Evolutionary conservation across 2,888 invertebrate species (phyloP), one percentile per base, ranked within the genome.

Genomic region (Scelioninae gen. 2): DNA sequence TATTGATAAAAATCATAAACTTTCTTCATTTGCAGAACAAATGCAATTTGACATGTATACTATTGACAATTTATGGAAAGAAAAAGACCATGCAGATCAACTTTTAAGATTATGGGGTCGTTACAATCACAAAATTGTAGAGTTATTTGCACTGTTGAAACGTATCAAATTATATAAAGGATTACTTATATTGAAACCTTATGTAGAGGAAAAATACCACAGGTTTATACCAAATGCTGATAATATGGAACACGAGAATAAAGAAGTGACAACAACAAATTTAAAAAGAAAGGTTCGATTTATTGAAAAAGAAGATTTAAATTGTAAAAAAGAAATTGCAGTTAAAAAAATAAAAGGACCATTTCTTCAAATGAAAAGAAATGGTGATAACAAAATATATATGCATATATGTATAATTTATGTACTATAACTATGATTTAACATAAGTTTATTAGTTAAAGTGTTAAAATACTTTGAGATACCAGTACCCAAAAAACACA

Each of bases 31-130:
- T n/a, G n/a, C n/a, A 46, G 25, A 48, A 31, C 22, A 33, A 13
- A 31, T 55, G 37, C 5, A 58, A 11, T 39, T 67, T 48, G 45
- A 45, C 11, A n/a, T 2, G 19, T 10, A n/a, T 15, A 45, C 45
- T n/a, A 19, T 45, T n/a, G 19, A 45, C 10, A 19, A 22, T 7
- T 19, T 45, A n/a, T 10, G 3, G n/a, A 45, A 1, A 45, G n/a
- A 18, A 18, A 22, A 45, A 19, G 10, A 45, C 19, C 45, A 18
- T 4, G 11, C 10, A 2, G 45, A 45, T 15, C 18, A 19, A n/a
- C 45, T 45, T 45, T 19, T 45, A 15, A 18, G 22, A n/a, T 19
- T 19, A 19, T 45, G 45, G 45, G 45, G 19, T 2, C 7, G 22
- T 7, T 45, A 19, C 11, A 45, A 45, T 45, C 45, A 45, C n/a